Evolutionary conservation across 2,888 invertebrate species (phyloP).

Genomic region (Drosophila phalerata): DNA sequence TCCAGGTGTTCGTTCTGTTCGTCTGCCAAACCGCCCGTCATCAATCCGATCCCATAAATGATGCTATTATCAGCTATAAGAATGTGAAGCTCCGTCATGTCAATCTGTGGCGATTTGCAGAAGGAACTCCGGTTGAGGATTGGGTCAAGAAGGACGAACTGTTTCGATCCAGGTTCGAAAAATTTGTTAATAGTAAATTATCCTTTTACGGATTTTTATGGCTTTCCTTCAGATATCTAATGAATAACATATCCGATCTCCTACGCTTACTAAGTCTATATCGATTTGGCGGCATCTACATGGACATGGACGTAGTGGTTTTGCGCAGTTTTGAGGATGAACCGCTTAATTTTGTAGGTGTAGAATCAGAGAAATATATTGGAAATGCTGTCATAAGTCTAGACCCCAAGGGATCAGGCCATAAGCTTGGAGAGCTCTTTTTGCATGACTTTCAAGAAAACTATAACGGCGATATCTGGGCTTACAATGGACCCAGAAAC

Average conservation of each 20-base stretch:
- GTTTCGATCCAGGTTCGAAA: slow-evolving; percentile 1
- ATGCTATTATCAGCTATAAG: slow-evolving; percentile 4
- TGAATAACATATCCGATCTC: slow-evolving; percentile 13
- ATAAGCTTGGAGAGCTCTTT: slow-evolving; percentile 10
- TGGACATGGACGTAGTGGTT: slow-evolving; percentile 18
- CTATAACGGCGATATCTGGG: slow-evolving; percentile 18
- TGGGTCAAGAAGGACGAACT: slow-evolving; percentile 6
- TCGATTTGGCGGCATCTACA: slow-evolving; percentile 21
- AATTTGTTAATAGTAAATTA: not conserved
- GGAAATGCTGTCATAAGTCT: slow-evolving; percentile 16
- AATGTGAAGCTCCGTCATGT: slow-evolving; percentile 18
- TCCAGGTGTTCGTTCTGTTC: slow-evolving; percentile 7
- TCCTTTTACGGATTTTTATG: too few species aligned
- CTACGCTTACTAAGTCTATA: slow-evolving; percentile 11
- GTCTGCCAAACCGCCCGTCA: not conserved
- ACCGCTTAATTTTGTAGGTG: slow-evolving; percentile 15
- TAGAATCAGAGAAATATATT: not conserved
- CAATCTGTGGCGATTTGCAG: slow-evolving; percentile 8
- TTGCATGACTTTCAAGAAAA: slow-evolving; percentile 8
- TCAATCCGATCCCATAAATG: slow-evolving; percentile 1
- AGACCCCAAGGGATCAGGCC: slow-evolving; percentile 18
- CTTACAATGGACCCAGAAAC: slow-evolving; percentile 16
- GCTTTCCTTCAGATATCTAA: not conserved
- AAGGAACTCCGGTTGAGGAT: slow-evolving; percentile 8
- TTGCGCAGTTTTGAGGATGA: slow-evolving; percentile 11